Evolutionary conservation across 1,140 invertebrate genomes (phyloP).

Genomic region (Ips typographus): DNA sequence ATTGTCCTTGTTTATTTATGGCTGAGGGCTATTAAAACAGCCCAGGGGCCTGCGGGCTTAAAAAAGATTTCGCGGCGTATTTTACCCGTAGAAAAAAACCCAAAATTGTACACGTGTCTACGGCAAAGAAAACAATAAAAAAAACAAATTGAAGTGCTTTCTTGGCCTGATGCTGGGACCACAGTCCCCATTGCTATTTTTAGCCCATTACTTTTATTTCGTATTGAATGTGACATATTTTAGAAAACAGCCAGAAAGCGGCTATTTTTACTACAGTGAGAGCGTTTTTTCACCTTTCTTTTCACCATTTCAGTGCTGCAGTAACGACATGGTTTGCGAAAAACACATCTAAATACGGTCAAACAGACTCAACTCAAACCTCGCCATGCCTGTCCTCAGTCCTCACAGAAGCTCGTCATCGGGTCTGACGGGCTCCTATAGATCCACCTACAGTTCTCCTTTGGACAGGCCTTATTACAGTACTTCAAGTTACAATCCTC

Average conservation of each 20-base stretch:
- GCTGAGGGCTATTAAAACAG: not conserved
- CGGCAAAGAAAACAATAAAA: conserved; percentile 7
- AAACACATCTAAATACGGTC: conserved; percentile 25
- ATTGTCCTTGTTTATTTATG: conserved; percentile 27
- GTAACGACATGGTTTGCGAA: conserved; percentile 31
- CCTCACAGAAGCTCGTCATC: conserved; percentile 54
- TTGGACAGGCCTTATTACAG: conserved; percentile 58
- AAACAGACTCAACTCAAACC: conserved; percentile 2
- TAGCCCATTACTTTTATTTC: conserved; percentile 38
- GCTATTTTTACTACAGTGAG: conserved; percentile 37
- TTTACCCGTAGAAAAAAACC: not conserved
- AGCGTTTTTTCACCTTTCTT: conserved; percentile 34
- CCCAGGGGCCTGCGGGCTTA: not conserved
- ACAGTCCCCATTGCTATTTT: conserved; percentile 13
- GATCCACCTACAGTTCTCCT: conserved; percentile 54
- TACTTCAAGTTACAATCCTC: conserved; percentile 52
- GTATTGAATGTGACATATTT: conserved; percentile 37
- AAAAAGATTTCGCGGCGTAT: conserved; percentile 5
- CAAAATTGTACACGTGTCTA: not conserved
- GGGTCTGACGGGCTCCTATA: conserved; percentile 54
- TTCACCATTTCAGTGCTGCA: conserved; percentile 28
- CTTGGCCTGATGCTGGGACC: conserved; percentile 14
- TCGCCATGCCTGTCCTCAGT: conserved; percentile 59
- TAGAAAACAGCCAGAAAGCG: conserved; percentile 35
- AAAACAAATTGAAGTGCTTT: conserved; percentile 24